Percentiles rank a stretch among this genome's conserved stretches.
These are phyloP conservation scores for Galerucella nymphaeae DNA, from an alignment of 2,888 invertebrate genomes.

Conservation along the genomic window DNA sequence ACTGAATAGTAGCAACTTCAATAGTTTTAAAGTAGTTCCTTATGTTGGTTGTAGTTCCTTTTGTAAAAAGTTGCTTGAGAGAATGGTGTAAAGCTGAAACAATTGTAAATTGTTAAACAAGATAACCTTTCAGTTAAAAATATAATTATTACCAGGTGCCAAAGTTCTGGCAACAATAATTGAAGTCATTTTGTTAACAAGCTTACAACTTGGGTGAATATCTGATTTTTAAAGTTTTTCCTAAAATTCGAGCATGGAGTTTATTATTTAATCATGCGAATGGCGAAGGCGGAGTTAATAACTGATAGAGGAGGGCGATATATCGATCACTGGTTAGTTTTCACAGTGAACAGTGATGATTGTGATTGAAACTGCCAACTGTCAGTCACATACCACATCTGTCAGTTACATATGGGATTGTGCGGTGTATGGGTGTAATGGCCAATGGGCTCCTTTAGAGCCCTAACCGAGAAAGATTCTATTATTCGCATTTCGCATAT, in stretches of 20 bases:
- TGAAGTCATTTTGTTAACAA: conserved; percentile 54
- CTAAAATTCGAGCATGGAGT: conserved; percentile 31
- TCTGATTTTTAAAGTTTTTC: background rate
- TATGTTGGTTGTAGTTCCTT: conserved; percentile 61
- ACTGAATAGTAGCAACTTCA: conserved; percentile 60
- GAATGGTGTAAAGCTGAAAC: conserved; percentile 65
- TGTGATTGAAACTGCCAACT: too few species aligned
- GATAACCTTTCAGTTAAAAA: background rate
- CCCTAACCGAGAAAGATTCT: too few species aligned
- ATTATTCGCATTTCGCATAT: too few species aligned
- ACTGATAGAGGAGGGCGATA: too few species aligned
- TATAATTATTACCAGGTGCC: conserved; percentile 58
- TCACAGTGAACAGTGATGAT: too few species aligned
- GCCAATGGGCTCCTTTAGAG: too few species aligned
- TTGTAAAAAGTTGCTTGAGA: conserved; percentile 62
- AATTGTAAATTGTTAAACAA: background rate
- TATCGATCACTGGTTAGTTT: too few species aligned
- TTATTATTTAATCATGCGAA: conserved; percentile 34
- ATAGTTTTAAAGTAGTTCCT: conserved; percentile 53
- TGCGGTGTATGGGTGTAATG: too few species aligned
- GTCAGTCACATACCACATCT: too few species aligned
- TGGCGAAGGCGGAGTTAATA: conserved; percentile 9
- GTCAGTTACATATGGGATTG: too few species aligned
- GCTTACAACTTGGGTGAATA: background rate
- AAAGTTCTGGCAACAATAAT: conserved; percentile 58